Conservation (phyloP, 1,140 invertebrate species). For the Leptoteleia sp. region DNA sequence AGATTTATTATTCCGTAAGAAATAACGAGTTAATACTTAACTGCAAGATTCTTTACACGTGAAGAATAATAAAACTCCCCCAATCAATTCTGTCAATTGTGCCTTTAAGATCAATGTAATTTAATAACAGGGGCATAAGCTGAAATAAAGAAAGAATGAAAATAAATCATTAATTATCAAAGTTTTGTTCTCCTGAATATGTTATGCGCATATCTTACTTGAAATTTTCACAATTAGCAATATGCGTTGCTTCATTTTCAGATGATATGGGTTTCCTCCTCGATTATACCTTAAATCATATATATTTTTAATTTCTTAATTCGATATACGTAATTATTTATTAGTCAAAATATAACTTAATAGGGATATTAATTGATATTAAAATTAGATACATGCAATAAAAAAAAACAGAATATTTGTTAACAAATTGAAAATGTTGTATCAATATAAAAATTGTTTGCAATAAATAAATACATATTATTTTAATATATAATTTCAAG, state of each 20-base stretch:
- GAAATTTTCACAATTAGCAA: slow-evolving; percentile 91
- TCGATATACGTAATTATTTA: no score
- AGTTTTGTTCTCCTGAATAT: no score
- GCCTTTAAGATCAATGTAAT: slow-evolving; percentile 86
- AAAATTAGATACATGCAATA: no score
- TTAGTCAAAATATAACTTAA: slow-evolving; percentile 86
- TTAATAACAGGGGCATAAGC: slow-evolving; percentile 95
- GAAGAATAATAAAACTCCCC: slow-evolving; percentile 92
- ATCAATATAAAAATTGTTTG: no score
- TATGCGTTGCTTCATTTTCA: slow-evolving; percentile 78
- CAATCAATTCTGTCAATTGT: slow-evolving; percentile 91
- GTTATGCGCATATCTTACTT: slow-evolving; percentile 82
- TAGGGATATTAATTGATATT: slow-evolving; percentile 84
- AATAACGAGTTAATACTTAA: no score
- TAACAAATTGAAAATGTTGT: no score
- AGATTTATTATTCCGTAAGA: no score
- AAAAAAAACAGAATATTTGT: no score
- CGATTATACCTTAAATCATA: slow-evolving; percentile 85
- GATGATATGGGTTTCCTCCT: slow-evolving; percentile 86
- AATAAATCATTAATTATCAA: no score
- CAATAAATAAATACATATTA: no score
- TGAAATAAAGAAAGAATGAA: slow-evolving; percentile 78
- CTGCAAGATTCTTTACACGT: slow-evolving; percentile 91
- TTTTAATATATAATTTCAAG: no score
- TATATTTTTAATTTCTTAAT: no score